Conservation (phyloP, 2,888 invertebrate species). For the Nasonovia ribisnigri region DNA sequence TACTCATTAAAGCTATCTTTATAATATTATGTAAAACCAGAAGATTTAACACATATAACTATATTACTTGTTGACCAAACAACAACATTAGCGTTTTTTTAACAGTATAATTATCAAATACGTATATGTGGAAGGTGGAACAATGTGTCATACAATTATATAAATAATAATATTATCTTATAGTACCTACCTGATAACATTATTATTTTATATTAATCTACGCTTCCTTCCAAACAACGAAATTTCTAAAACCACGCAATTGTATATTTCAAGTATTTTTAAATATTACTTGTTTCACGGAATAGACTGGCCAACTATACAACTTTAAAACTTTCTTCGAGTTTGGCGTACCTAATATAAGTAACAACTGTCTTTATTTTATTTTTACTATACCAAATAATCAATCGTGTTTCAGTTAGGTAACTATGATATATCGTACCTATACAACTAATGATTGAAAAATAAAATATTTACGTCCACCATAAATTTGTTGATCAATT, state of each 20-base stretch:
- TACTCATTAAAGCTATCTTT: not conserved
- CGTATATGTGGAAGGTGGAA: too few relatives aligned
- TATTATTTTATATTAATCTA: not conserved
- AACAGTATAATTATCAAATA: not conserved
- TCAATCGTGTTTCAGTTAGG: not conserved
- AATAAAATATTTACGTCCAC: not conserved
- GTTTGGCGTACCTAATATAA: not conserved
- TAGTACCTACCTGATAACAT: not conserved
- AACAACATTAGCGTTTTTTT: not conserved
- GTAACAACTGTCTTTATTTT: not conserved
- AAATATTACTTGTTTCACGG: not conserved
- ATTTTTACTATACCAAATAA: not conserved
- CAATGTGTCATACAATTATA: not conserved
- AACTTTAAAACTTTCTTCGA: not conserved
- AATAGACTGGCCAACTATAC: not conserved
- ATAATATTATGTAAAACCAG: not conserved
- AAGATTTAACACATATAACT: not conserved
- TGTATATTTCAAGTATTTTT: not conserved
- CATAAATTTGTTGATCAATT: not conserved
- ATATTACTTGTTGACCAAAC: not conserved
- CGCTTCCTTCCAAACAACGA: not conserved
- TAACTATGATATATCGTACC: not conserved
- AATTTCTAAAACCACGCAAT: not conserved
- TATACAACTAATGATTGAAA: not conserved
- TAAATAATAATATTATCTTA: not conserved